Evolutionary conservation across 92 coral and sea anemone genomes (phyloP).

Genomic region (Paragorgia papillata): DNA sequence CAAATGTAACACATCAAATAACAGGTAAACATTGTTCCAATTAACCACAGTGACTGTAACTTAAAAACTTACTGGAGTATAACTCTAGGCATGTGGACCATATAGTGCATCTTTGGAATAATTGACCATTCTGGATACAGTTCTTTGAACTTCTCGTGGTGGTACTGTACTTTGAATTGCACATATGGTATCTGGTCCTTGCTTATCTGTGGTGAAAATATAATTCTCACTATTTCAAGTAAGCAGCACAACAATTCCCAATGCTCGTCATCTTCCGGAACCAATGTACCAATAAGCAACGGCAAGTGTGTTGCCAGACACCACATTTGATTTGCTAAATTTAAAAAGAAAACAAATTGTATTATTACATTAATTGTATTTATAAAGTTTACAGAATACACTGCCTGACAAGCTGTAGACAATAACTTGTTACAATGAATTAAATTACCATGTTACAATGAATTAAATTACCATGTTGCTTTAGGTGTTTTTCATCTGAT

Average conservation of each 20-base stretch:
- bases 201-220: conserved; percentile 55
- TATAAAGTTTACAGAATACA: no score
- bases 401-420: no score
- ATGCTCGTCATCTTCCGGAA: conserved; percentile 66
- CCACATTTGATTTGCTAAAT: conserved; percentile 79
- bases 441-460: no score
- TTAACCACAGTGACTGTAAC: no score
- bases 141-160: conserved; percentile 44
- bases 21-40: neutral
- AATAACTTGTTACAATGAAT: no score
- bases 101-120: conserved; percentile 77
- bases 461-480: no score
- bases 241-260: conserved; percentile 55
- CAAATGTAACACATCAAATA: neutral
- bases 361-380: no score
- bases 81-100: conserved; percentile 71
- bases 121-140: conserved; percentile 60
- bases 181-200: conserved; percentile 59
- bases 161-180: conserved; percentile 58
- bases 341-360: no score
- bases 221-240: conserved; percentile 53
- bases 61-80: conserved; percentile 52
- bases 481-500: no score
- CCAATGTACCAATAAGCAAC: conserved; percentile 53
- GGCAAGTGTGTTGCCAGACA: conserved; percentile 64